Base-by-base conservation (phyloP, 2,113 vertebrate species). In the Budorcas taxicolor region DNA sequence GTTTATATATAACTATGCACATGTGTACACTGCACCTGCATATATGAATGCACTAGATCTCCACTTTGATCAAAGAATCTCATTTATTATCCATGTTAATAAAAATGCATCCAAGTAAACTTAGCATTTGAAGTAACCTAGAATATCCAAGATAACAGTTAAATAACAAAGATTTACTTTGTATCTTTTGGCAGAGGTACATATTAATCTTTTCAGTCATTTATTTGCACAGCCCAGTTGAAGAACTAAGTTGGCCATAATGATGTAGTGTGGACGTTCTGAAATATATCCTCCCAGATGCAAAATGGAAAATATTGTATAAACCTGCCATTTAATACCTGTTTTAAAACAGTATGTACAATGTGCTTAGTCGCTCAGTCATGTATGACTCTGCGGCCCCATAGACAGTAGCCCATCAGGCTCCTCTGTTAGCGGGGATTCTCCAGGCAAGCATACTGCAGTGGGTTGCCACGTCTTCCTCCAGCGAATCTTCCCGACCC, bases 91-190 rank as follows among this genome's bases (percentile, higher is more conserved):
- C 80, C 25, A 58, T 76, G 45, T 45, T 87, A 91, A 97, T 36
- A n/a, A 95, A 91, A 96, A 86, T 3, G 4, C 12, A 89, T 58
- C 31, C 16, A 86, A 93, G 93, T 43, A 81, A 84, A 74, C 29
- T 58, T 23, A 91, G 47, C 29, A 43, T 58, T 17, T 92, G 88
- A 57, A 93, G 50, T 88, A 29, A 91, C 33, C 87, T 90, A 81
- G 53, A 47, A 74, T 76, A 81, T 31, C n/a, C 81, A 93, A 93
- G 64, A 33, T 81, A 94, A 57, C 9, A 40, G 27, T 64, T 88
- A 23, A 71, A 67, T 92, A 93, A 43, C 36, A 83, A 57, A 96
- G 31, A 89, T 80, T 87, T 52, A 74, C 87, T 91, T 85, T 93
- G 60, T 45, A 71, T 74, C 50, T 90, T 87, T 87, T 58, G 43